Percentiles rank a stretch among this genome's conserved stretches.
These are phyloP conservation scores for Onychostruthus taczanowskii DNA, from an alignment of 2,113 vertebrate genomes.

Conservation along the genomic window DNA sequence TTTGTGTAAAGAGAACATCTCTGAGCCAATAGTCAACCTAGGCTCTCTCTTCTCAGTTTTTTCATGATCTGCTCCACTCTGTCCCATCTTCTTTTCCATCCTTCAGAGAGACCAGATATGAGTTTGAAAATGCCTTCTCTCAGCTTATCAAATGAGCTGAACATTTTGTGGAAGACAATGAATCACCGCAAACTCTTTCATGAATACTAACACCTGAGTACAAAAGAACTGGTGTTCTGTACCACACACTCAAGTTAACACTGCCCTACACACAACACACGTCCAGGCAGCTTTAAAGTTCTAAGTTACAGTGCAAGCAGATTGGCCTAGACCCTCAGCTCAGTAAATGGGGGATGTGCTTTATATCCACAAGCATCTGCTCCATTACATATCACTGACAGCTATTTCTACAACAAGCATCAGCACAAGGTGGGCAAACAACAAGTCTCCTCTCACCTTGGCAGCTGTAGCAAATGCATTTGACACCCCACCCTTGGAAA, in stretches of 20 bases:
- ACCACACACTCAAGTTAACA: background rate
- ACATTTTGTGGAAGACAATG: background rate
- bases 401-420: background rate
- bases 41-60: background rate
- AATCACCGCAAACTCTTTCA: background rate
- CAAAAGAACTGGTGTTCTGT: background rate
- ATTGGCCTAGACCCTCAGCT: background rate
- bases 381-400: background rate
- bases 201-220: background rate
- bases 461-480: background rate
- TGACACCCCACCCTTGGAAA: background rate
- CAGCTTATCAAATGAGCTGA: background rate
- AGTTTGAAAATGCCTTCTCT: background rate
- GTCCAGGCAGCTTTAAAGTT: background rate
- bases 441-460: background rate
- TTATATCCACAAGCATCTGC: background rate
- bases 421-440: background rate
- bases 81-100: background rate
- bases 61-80: background rate
- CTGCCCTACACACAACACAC: background rate
- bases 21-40: background rate
- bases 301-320: background rate
- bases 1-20: background rate
- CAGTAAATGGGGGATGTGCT: background rate
- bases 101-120: background rate